phyloP scores from a whole-genome alignment of 2,888 invertebrate species.

The Drosophila algonquin region DNA sequence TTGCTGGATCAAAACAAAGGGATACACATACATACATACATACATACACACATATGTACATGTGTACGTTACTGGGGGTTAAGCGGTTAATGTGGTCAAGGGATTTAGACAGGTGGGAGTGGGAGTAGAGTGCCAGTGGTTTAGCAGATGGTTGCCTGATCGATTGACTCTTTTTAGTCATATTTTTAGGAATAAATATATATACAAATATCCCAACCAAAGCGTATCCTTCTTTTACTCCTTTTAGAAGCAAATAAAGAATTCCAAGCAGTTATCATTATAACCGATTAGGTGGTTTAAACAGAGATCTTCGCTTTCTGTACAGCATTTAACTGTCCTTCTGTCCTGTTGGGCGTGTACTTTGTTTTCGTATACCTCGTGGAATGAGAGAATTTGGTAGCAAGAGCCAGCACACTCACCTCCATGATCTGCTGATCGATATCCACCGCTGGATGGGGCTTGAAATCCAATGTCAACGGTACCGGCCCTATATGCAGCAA shows the following conservation, averaged over 20 bases:
- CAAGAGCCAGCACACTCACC: constrained; percentile 70
- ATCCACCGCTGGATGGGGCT: constrained; percentile 80
- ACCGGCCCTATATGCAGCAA: constrained; percentile 82
- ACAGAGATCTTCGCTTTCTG: no score
- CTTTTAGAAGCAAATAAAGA: not conserved
- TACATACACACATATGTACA: no score
- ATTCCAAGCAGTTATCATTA: no score
- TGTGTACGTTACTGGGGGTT: not conserved
- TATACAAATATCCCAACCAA: no score
- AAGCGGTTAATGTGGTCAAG: not conserved
- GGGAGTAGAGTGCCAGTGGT: no score
- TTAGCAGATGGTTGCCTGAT: no score
- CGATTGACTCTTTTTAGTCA: not conserved
- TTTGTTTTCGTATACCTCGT: no score
- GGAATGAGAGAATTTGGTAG: no score
- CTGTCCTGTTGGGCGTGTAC: no score
- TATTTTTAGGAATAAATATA: not conserved
- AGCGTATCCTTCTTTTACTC: no score
- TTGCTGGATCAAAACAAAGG: constrained; percentile 1
- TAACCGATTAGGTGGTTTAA: no score
- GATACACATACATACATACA: not conserved
- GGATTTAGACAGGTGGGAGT: not conserved
- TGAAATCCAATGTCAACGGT: constrained; percentile 81
- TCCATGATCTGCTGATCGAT: constrained; percentile 84
- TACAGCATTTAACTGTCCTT: no score